These are phyloP conservation scores for Hirudo medicinalis DNA, from an alignment of 1,140 invertebrate genomes.

Conservation along the genomic window DNA sequence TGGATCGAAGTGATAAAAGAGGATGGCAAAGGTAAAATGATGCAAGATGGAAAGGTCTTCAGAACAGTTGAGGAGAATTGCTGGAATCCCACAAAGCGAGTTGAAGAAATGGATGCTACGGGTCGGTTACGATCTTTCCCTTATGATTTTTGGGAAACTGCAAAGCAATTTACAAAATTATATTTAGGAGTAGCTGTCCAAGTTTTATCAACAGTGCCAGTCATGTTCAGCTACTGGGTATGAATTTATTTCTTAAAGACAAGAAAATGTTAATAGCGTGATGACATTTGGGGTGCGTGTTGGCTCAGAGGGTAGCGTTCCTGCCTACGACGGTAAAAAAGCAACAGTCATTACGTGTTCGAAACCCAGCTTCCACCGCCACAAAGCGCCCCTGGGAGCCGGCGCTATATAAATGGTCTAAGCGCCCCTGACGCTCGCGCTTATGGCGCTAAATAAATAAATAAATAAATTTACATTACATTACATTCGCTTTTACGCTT, in stretches of 20 bases:
- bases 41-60: conserved; percentile 49
- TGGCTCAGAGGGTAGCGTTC: too few species aligned
- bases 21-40: conserved; percentile 44
- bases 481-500: conserved; percentile 17
- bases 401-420: too few species aligned
- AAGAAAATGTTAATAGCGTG: neutral
- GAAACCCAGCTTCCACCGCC: too few species aligned
- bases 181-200: conserved; percentile 45
- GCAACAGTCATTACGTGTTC: too few species aligned
- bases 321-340: neutral
- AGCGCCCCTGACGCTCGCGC: too few species aligned
- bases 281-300: too few species aligned
- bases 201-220: conserved; percentile 52
- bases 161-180: conserved; percentile 11
- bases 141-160: neutral
- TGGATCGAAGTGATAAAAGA: conserved; percentile 44
- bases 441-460: too few species aligned
- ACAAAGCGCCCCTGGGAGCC: too few species aligned
- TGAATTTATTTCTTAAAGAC: neutral
- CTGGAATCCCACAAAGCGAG: conserved; percentile 41
- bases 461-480: too few species aligned
- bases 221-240: conserved; percentile 55
- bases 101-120: conserved; percentile 40
- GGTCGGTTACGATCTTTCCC: conserved; percentile 26
- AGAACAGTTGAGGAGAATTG: conserved; percentile 48